A percentile compares a stretch with the other conserved stretches of the same genome.
These are phyloP conservation scores for Scomber japonicus DNA, from an alignment of 2,113 vertebrate genomes.

Conservation along the genomic window DNA sequence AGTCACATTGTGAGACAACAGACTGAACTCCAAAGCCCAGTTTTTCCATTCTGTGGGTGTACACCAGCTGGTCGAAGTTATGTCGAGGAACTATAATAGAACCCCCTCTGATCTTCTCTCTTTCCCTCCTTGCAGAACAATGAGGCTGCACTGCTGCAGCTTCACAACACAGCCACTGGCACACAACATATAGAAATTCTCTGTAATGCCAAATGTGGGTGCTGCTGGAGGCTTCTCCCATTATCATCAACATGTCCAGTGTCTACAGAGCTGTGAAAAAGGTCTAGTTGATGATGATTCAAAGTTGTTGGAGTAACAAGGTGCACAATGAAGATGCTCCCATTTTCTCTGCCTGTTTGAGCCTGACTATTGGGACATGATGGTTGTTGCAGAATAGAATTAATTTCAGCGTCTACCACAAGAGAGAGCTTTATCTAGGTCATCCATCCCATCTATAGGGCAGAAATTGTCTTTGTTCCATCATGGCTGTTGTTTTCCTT, in stretches of 20 bases:
- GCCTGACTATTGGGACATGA: background rate
- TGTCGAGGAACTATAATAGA: constrained; percentile 44
- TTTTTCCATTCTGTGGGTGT: constrained; percentile 66
- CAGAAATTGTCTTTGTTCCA: constrained; percentile 27
- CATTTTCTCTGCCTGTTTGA: constrained; percentile 15
- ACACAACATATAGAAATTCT: constrained; percentile 23
- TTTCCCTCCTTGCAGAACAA: constrained; percentile 15
- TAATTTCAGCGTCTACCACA: constrained; percentile 39
- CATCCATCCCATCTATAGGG: constrained; percentile 43
- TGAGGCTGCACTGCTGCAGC: constrained; percentile 21
- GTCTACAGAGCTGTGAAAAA: background rate
- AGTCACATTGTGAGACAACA: constrained; percentile 67
- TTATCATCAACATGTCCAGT: background rate
- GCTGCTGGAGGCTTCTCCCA: background rate
- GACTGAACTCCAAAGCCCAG: constrained; percentile 58
- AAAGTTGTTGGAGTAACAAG: background rate
- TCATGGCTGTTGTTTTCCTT: constrained; percentile 35
- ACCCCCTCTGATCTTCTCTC: constrained; percentile 52
- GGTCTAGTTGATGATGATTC: background rate
- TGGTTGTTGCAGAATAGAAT: constrained; percentile 4
- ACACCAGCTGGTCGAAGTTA: constrained; percentile 67
- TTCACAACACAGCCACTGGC: constrained; percentile 15
- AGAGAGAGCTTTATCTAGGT: constrained; percentile 57
- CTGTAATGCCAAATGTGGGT: background rate
- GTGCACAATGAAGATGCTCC: constrained; percentile 17